Conservation (phyloP, 2,797 vertebrate genomes). For the Sebastolobus alascanus region DNA sequence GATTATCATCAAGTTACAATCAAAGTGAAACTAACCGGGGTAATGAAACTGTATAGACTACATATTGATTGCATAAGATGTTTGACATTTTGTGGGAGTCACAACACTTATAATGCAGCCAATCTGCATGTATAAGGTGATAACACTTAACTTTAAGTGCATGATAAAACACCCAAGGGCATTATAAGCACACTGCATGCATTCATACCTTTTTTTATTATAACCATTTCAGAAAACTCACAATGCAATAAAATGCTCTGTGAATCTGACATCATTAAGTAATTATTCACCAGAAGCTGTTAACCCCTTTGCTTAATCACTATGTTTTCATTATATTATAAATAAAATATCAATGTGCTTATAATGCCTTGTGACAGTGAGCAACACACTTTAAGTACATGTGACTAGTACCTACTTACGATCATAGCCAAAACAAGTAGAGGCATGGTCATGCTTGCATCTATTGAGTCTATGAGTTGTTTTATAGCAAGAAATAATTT, state of each 20-base stretch:
- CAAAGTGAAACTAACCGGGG: conserved; percentile 12
- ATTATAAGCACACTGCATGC: conserved; percentile 57
- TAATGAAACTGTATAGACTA: conserved; percentile 14
- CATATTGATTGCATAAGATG: conserved; percentile 35
- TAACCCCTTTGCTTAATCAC: too few relatives aligned
- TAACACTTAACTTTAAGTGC: conserved; percentile 25
- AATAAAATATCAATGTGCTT: conserved; percentile 39
- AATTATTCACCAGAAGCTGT: not conserved
- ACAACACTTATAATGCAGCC: conserved; percentile 18
- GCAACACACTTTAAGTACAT: conserved; percentile 14
- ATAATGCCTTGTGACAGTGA: conserved; percentile 29
- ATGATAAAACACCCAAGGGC: conserved; percentile 23
- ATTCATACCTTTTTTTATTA: conserved; percentile 13
- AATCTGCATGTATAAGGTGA: conserved; percentile 9
- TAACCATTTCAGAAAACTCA: conserved; percentile 12
- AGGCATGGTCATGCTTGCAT: conserved; percentile 42
- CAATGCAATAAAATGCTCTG: conserved; percentile 9
- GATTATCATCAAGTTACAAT: conserved; percentile 27
- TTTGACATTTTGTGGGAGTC: conserved; percentile 20
- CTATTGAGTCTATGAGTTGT: conserved; percentile 19
- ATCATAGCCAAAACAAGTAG: conserved; percentile 25
- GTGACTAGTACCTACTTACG: not conserved
- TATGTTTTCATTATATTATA: conserved; percentile 1
- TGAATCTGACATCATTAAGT: conserved; percentile 22
- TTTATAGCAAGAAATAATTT: conserved; percentile 9